phyloP scores from a whole-genome alignment of 2,888 invertebrate genomes.

The Tetrapedia diversipes region DNA sequence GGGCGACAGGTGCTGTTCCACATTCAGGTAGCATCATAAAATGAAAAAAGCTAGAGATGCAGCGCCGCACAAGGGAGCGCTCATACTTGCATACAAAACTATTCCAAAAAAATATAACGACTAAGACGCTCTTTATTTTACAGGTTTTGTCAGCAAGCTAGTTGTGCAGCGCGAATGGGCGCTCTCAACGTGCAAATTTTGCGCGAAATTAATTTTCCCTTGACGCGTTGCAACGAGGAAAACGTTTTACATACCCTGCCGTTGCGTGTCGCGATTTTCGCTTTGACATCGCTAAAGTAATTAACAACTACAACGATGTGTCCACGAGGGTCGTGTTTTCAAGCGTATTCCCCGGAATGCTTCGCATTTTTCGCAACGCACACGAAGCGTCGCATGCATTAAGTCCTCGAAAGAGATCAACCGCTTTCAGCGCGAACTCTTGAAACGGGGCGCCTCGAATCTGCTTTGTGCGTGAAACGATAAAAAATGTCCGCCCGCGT shows the following conservation, averaged over 20 bases:
- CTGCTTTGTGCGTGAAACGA: conserved; percentile 25
- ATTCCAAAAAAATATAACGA: too few relatives aligned
- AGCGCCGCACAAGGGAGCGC: too few relatives aligned
- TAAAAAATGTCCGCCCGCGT: conserved; percentile 21
- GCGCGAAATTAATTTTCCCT: too few relatives aligned
- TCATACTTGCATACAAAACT: too few relatives aligned
- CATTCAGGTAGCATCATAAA: too few relatives aligned
- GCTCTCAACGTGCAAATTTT: too few relatives aligned
- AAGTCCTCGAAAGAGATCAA: conserved; percentile 16
- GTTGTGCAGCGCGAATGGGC: too few relatives aligned
- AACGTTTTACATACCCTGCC: neutral
- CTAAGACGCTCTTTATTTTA: too few relatives aligned
- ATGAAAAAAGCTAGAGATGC: too few relatives aligned
- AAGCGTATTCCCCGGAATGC: conserved; percentile 11
- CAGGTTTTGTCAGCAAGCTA: too few relatives aligned
- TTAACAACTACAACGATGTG: conserved; percentile 15
- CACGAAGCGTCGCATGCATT: conserved; percentile 17
- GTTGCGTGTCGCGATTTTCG: neutral
- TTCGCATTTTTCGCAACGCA: conserved; percentile 9
- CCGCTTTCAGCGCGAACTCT: conserved; percentile 10
- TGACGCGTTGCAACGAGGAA: too few relatives aligned
- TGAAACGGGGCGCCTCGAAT: conserved; percentile 24
- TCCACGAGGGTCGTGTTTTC: neutral
- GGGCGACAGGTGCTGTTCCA: too few relatives aligned
- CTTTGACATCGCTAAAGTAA: conserved; percentile 2